Percentiles rank a stretch among this genome's conserved stretches.
These are phyloP conservation scores for Danaus melanippus DNA, from an alignment of 1,140 invertebrate genomes.

Conservation along the genomic window DNA sequence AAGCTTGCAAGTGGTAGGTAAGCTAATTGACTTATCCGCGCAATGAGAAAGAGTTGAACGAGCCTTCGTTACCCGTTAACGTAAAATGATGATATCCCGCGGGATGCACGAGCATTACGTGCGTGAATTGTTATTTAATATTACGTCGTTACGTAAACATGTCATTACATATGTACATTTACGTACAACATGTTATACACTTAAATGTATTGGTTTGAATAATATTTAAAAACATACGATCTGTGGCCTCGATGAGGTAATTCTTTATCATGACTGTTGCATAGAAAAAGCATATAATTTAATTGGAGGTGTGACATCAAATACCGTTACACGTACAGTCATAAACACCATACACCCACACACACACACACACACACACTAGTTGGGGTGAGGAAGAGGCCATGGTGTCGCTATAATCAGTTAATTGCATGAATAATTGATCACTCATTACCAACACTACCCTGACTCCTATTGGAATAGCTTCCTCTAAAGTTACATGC, in stretches of 20 bases:
- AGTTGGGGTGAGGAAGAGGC: conserved; percentile 16
- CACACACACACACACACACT: conserved; percentile 4
- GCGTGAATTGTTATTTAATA: too few relatives aligned
- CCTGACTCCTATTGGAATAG: conserved; percentile 12
- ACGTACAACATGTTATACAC: conserved; percentile 2
- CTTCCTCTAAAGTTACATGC: too few relatives aligned
- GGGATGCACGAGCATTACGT: not conserved
- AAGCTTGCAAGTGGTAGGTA: too few relatives aligned
- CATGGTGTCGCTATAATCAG: conserved; percentile 60
- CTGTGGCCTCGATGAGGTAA: not conserved
- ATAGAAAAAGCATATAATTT: too few relatives aligned
- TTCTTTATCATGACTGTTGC: too few relatives aligned
- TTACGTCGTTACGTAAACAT: conserved; percentile 5
- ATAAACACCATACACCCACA: not conserved
- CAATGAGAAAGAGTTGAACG: conserved; percentile 17
- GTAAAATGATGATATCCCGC: conserved; percentile 12
- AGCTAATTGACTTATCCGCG: too few relatives aligned
- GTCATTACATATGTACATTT: conserved; percentile 7
- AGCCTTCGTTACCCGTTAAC: conserved; percentile 9
- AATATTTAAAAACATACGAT: not conserved
- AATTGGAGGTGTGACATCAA: too few relatives aligned
- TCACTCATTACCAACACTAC: conserved; percentile 38
- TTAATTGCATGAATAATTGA: conserved; percentile 70
- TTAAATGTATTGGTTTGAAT: not conserved
- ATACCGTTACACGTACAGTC: not conserved